These are phyloP conservation scores for Cosmorhoe ocellata DNA, from an alignment of 2,888 invertebrate genomes.

Conservation along the genomic window DNA sequence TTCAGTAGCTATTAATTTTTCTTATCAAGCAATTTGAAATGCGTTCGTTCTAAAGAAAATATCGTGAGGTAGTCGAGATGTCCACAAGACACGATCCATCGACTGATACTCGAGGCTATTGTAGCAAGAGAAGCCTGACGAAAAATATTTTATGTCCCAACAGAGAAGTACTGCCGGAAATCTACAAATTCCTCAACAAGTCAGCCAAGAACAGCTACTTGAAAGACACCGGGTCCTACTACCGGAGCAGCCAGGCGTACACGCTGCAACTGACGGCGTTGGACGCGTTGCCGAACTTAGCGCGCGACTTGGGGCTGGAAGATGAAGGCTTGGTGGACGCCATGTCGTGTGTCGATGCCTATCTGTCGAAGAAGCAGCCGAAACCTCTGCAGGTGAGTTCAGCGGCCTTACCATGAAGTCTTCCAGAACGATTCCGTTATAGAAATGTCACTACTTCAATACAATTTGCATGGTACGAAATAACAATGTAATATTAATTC, in stretches of 20 bases:
- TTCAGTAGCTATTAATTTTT: too few species aligned
- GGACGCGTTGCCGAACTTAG: conserved; percentile 68
- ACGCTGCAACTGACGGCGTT: conserved; percentile 80
- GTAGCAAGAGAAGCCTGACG: too few species aligned
- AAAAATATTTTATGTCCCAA: not conserved
- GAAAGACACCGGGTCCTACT: conserved; percentile 81
- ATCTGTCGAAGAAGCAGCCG: conserved; percentile 84
- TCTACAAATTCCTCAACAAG: conserved; percentile 79
- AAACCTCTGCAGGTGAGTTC: conserved; percentile 82
- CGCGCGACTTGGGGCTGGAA: conserved; percentile 68
- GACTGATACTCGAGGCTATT: too few species aligned
- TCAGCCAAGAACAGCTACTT: conserved; percentile 82
- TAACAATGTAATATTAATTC: too few species aligned
- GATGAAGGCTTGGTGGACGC: conserved; percentile 65
- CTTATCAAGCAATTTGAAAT: too few species aligned
- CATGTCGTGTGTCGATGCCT: conserved; percentile 68
- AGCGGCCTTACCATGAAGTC: too few species aligned
- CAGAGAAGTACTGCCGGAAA: conserved; percentile 86
- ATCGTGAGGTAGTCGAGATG: too few species aligned
- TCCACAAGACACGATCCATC: too few species aligned
- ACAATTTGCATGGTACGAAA: too few species aligned
- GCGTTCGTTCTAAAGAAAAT: too few species aligned
- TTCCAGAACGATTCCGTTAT: too few species aligned
- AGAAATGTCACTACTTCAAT: too few species aligned
- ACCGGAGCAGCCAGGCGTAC: conserved; percentile 75